A percentile compares a stretch with the other conserved stretches of the same genome.
phyloP scores from a whole-genome alignment of 2,113 vertebrate genomes.

The Platichthys stellatus region DNA sequence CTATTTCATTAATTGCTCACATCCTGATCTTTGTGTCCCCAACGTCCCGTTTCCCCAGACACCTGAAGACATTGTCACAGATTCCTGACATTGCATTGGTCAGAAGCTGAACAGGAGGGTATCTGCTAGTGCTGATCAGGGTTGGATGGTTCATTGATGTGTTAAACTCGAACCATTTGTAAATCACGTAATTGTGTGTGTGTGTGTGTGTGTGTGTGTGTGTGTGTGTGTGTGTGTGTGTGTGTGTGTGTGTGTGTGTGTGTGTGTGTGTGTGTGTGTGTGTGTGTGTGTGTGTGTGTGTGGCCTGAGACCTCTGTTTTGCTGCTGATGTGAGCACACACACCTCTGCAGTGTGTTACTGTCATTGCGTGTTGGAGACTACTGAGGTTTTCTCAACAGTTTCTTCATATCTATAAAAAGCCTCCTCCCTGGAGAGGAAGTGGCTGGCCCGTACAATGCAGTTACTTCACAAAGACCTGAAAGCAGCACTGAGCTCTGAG shows the following conservation, averaged over 20 bases:
- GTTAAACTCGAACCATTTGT: background rate
- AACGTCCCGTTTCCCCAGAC: too few relatives aligned
- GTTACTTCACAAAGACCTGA: constrained; percentile 33
- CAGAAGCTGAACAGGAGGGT: background rate
- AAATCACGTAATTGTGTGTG: background rate
- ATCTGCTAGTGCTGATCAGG: background rate
- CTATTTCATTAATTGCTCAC: background rate
- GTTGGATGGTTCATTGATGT: background rate
- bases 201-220: too few relatives aligned
- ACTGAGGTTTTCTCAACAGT: constrained; percentile 52
- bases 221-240: constrained; percentile 11
- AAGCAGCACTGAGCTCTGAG: constrained; percentile 27
- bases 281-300: background rate
- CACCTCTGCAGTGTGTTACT: constrained; percentile 33
- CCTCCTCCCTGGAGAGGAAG: constrained; percentile 61
- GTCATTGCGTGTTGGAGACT: constrained; percentile 16
- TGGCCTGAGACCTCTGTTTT: background rate
- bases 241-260: too few relatives aligned
- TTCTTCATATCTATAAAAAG: constrained; percentile 60
- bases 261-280: too few relatives aligned
- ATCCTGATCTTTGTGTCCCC: background rate
- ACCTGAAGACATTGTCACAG: constrained; percentile 29
- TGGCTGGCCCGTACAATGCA: constrained; percentile 41
- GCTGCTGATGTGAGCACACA: constrained; percentile 8
- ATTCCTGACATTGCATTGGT: constrained; percentile 63